Evolutionary conservation across 1,140 invertebrate species (phyloP).

Genomic region (Varroa destructor): DNA sequence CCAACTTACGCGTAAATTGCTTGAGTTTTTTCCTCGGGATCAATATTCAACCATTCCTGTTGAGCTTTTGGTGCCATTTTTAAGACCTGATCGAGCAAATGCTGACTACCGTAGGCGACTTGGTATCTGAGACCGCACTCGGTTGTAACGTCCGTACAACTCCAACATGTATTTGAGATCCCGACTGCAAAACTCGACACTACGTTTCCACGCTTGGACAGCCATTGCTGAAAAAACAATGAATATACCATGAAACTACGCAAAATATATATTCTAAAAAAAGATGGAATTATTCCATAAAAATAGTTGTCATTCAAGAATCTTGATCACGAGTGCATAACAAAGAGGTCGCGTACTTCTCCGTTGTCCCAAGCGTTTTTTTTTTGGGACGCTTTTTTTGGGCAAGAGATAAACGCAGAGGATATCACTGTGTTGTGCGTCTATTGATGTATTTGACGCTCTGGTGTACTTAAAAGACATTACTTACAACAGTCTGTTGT

Average conservation of each 20-base stretch:
- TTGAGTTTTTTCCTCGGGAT: not conserved
- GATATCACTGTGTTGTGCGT: too few relatives aligned
- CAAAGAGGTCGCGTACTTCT: not conserved
- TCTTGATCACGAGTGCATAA: not conserved
- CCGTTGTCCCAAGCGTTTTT: not conserved
- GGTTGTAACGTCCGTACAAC: not conserved
- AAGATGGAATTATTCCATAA: not conserved
- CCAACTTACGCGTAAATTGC: not conserved
- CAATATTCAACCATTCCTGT: not conserved
- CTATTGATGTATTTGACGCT: too few relatives aligned
- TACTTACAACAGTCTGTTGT: too few relatives aligned
- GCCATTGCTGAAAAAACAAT: conserved; percentile 16
- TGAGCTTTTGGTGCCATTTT: not conserved
- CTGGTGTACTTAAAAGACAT: too few relatives aligned
- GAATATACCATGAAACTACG: not conserved
- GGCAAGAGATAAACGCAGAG: too few relatives aligned
- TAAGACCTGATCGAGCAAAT: not conserved
- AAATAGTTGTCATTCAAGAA: not conserved
- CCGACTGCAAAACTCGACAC: not conserved
- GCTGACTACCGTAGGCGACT: not conserved
- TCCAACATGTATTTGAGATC: not conserved
- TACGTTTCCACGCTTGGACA: not conserved
- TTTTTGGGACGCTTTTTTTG: too few relatives aligned
- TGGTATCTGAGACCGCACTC: not conserved
- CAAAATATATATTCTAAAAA: too few relatives aligned